Evolutionary conservation across 2,888 invertebrate species (phyloP).

Genomic region (Lithophane leautieri): DNA sequence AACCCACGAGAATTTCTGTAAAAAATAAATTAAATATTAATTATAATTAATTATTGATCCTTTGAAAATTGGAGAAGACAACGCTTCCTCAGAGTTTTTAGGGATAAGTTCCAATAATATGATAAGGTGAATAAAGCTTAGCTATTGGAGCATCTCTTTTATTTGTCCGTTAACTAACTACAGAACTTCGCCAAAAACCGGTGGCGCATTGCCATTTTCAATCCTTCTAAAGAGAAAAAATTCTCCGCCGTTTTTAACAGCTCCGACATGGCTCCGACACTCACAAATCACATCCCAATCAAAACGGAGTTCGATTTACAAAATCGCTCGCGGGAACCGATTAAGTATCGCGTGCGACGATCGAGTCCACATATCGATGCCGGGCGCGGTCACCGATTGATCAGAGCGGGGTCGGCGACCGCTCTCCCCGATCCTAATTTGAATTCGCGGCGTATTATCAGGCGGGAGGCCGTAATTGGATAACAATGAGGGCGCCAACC

Average conservation of each 20-base stretch:
- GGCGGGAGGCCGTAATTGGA: slow-evolving; percentile 89
- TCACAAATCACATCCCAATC: slow-evolving; percentile 62
- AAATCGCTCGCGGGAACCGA: slow-evolving; percentile 64
- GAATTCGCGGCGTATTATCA: slow-evolving; percentile 90
- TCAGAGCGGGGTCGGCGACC: slow-evolving; percentile 88
- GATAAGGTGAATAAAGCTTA: neutral
- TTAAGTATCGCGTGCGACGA: slow-evolving; percentile 69
- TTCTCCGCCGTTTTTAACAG: slow-evolving; percentile 37
- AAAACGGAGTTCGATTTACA: slow-evolving; percentile 58
- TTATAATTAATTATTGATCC: too few relatives aligned
- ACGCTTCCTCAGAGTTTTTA: neutral
- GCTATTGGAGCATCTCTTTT: neutral
- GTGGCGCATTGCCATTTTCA: slow-evolving; percentile 4
- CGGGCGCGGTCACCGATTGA: slow-evolving; percentile 86
- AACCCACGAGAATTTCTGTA: too few relatives aligned
- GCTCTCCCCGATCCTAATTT: slow-evolving; percentile 89
- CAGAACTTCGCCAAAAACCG: slow-evolving; percentile 3
- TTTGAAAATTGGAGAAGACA: neutral
- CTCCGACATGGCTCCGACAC: slow-evolving; percentile 42
- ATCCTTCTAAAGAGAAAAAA: slow-evolving; percentile 30
- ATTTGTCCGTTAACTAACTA: neutral
- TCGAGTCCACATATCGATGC: slow-evolving; percentile 72
- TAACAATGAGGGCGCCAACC: slow-evolving; percentile 89
- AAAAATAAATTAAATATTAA: neutral
- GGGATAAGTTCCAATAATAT: neutral